A percentile compares a stretch with the other conserved stretches of the same genome.
phyloP scores from a whole-genome alignment of 2,113 vertebrate species.

The Ranitomeya imitator region DNA sequence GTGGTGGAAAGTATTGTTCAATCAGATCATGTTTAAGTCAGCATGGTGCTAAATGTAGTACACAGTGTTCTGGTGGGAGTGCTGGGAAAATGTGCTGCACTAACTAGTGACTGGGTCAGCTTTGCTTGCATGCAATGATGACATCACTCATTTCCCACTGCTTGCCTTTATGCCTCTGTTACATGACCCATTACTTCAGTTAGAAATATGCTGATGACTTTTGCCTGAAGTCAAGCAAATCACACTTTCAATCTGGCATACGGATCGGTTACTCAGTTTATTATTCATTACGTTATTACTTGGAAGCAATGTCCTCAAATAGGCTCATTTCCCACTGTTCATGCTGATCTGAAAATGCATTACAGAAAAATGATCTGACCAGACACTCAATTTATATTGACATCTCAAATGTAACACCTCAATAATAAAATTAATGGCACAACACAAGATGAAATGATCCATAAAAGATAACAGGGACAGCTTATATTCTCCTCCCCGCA shows the following conservation, averaged over 20 bases:
- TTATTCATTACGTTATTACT: constrained; percentile 13
- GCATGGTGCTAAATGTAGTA: neutral
- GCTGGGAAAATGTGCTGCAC: neutral
- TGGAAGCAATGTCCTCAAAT: neutral
- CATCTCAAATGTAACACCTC: neutral
- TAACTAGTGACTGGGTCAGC: neutral
- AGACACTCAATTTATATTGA: neutral
- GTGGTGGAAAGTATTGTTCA: neutral
- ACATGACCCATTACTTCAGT: neutral
- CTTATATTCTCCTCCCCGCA: too few species aligned
- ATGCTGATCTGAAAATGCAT: constrained; percentile 24
- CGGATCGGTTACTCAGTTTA: neutral
- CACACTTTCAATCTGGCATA: constrained; percentile 5
- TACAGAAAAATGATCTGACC: neutral
- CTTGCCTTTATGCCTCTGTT: neutral
- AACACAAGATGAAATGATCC: neutral
- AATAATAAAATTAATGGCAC: neutral
- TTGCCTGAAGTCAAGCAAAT: neutral
- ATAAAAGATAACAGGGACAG: neutral
- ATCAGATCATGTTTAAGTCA: neutral
- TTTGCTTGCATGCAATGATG: neutral
- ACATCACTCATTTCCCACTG: neutral
- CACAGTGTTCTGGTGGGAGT: neutral
- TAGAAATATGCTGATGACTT: constrained; percentile 2
- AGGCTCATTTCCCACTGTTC: neutral